Percentiles rank a stretch among this genome's conserved stretches.
Evolutionary conservation across 2,113 vertebrate species (phyloP).

Genomic region (Bagarius yarrelli): DNA sequence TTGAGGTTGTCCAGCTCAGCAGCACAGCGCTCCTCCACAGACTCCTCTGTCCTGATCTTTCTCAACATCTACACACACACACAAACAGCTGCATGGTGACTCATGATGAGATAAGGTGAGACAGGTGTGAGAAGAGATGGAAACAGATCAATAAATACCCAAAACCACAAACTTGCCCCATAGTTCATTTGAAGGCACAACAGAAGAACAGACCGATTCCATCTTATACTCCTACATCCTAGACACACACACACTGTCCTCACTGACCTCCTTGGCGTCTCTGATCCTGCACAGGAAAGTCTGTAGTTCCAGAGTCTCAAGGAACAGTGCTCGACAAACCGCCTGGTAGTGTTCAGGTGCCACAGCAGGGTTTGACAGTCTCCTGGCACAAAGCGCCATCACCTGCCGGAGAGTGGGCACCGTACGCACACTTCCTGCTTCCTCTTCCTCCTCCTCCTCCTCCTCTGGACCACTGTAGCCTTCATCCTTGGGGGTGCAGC

Average conservation of each 20-base stretch:
- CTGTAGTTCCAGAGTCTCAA: constrained; percentile 89
- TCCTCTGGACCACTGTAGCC: constrained; percentile 91
- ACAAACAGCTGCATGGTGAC: constrained; percentile 18
- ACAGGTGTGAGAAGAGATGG: neutral
- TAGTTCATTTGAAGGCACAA: too few species aligned
- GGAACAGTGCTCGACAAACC: constrained; percentile 86
- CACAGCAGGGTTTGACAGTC: constrained; percentile 75
- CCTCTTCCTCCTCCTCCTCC: constrained; percentile 80
- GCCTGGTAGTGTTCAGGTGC: constrained; percentile 89
- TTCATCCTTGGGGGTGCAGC: constrained; percentile 73
- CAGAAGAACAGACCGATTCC: too few species aligned
- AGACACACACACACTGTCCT: neutral
- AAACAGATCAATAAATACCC: constrained; percentile 15
- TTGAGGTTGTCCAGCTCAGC: constrained; percentile 82
- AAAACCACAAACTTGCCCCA: neutral
- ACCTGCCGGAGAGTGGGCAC: constrained; percentile 82
- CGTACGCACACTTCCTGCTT: constrained; percentile 61
- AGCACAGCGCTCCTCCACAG: constrained; percentile 63
- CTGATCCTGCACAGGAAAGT: constrained; percentile 87
- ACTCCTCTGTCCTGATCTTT: constrained; percentile 80
- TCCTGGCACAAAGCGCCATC: constrained; percentile 79
- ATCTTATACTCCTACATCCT: neutral
- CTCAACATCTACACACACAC: constrained; percentile 80
- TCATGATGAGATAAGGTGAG: constrained; percentile 17
- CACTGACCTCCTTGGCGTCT: constrained; percentile 86